Evolutionary conservation across 2,113 vertebrate species (phyloP), one percentile per base, ranked within the genome.

Genomic region (Callipepla squamata): DNA sequence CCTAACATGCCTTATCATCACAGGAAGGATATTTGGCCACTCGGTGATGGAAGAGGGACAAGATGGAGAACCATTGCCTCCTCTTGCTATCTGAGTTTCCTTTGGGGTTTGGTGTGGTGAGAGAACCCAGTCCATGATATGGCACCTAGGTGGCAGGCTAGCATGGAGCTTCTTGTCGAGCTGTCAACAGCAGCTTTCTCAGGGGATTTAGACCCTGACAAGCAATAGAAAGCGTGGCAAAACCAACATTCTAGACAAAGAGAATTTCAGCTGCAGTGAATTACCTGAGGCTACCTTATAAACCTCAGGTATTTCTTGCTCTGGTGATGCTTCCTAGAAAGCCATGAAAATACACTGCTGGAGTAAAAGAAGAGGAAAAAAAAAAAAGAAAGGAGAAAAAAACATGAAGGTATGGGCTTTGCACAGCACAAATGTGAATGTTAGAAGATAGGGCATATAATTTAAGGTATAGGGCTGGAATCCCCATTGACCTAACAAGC

Each of bases 51-150:
- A n/a, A 90, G 47, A 1, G 10, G 55, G 23, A 32, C 0, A 5
- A 79, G n/a, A 36, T 53, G n/a, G 58, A 42, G 55, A 32, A 18
- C 20, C 78, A 57, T 7, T 9, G 25, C 42, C 20, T 76, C 5
- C 18, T n/a, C 7, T 6, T 32, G 19, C 30, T 18, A 32, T 7
- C 22, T 58, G 19, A 1, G 0, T n/a, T 66, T 53, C 40, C 11
- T 23, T 40, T 2, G 1, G 23, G 6, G 21, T 38, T 91, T 3
- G 20, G 22, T 11, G 12, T 3, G 25, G 20, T 55, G 53, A 58
- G 7, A 87, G 5, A 8, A n/a, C 5, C 6, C 0, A 0, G 13
- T 42, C 13, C 17, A 0, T 3, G 13, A 26, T 28, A 6, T 3
- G 1, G 34, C 14, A 53, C 26, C 14, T 6, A 13, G 45, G 55